These are phyloP conservation scores for Drosophila affinis DNA, from an alignment of 2,888 invertebrate genomes.

Conservation along the genomic window DNA sequence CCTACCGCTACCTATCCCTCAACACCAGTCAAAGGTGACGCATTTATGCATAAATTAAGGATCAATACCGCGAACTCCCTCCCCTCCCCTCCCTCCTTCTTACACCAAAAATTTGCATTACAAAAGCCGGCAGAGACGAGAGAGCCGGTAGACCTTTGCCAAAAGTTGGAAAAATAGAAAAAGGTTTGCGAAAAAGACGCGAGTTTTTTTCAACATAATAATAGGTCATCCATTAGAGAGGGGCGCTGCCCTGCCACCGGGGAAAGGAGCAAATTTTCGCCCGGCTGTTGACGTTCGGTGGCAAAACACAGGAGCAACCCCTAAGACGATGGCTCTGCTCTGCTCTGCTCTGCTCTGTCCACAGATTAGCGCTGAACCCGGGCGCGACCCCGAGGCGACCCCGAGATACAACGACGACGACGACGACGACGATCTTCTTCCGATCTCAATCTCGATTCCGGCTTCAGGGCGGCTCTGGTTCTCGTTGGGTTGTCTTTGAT, in stretches of 20 bases:
- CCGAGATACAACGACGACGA: background rate
- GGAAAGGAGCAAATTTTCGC: slow-evolving; percentile 48
- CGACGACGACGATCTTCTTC: background rate
- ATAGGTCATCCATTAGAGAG: slow-evolving; percentile 74
- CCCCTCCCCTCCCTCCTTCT: slow-evolving; percentile 20
- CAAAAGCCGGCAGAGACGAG: slow-evolving; percentile 36
- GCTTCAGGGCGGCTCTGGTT: slow-evolving; percentile 9
- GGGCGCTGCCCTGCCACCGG: slow-evolving; percentile 6
- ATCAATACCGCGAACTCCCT: slow-evolving; percentile 79
- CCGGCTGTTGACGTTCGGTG: slow-evolving; percentile 66
- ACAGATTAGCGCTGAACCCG: slow-evolving; percentile 64
- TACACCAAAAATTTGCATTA: slow-evolving; percentile 65
- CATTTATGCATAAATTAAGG: slow-evolving; percentile 84
- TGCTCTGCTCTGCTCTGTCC: slow-evolving; percentile 6
- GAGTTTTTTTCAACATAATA: slow-evolving; percentile 58
- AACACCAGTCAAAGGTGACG: slow-evolving; percentile 72
- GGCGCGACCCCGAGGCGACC: slow-evolving; percentile 33
- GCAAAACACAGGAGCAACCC: slow-evolving; percentile 71
- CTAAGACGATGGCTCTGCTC: slow-evolving; percentile 40
- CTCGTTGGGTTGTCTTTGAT: slow-evolving; percentile 51
- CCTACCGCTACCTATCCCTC: background rate
- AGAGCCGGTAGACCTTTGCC: slow-evolving; percentile 31
- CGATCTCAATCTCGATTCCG: slow-evolving; percentile 43
- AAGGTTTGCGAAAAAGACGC: slow-evolving; percentile 68
- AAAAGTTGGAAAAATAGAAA: slow-evolving; percentile 32